phyloP scores from a whole-genome alignment of 2,113 vertebrate species.

The Sterrhoptilus dennistouni region DNA sequence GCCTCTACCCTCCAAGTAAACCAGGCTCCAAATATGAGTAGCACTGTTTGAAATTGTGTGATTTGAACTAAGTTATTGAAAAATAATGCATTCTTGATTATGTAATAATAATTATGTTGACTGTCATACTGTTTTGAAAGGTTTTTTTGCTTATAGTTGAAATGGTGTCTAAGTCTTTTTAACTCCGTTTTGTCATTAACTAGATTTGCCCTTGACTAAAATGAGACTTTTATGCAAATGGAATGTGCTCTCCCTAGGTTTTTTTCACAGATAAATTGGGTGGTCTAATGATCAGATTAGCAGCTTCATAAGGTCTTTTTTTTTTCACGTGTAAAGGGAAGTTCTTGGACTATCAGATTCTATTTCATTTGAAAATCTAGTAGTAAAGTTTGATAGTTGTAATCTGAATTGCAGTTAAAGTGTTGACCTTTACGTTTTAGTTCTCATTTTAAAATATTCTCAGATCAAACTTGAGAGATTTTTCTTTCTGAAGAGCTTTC shows the following conservation, averaged over 20 bases:
- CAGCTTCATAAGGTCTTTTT: not conserved
- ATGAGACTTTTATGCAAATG: not conserved
- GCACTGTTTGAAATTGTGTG: not conserved
- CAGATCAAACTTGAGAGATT: not conserved
- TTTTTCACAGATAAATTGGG: not conserved
- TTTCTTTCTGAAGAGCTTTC: not conserved
- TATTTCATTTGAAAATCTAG: slow-evolving; percentile 22
- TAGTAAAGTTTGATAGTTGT: not conserved
- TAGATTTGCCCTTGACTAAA: slow-evolving; percentile 40
- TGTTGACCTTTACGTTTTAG: not conserved
- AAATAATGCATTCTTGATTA: not conserved
- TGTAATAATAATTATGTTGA: not conserved
- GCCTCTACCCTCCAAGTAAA: not conserved
- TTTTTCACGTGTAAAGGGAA: slow-evolving; percentile 14
- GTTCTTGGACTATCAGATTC: not conserved
- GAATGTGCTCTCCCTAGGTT: not conserved
- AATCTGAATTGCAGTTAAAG: not conserved
- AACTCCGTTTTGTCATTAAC: not conserved
- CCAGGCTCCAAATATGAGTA: not conserved
- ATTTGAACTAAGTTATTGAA: not conserved
- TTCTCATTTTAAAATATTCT: not conserved
- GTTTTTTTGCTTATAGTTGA: not conserved
- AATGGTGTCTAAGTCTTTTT: not conserved
- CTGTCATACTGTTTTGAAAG: not conserved
- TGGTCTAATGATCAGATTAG: not conserved